A percentile compares a stretch with the other conserved stretches of the same genome.
Evolutionary conservation across 2,797 vertebrate genomes (phyloP).

Genomic region (Champsocephalus gunnari): DNA sequence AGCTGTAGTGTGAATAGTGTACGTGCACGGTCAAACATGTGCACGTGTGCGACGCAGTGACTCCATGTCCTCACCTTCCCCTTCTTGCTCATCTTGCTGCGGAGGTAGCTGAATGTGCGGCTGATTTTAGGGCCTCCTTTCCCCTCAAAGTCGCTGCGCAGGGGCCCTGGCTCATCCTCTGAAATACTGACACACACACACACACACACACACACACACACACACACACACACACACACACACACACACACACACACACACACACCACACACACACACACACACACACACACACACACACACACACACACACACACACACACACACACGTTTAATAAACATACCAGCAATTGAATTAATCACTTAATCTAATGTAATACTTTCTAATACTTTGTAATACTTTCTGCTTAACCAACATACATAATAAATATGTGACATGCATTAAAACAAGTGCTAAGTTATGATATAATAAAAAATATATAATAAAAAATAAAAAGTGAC

Average conservation of each 20-base stretch:
- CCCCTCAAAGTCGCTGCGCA: slow-evolving; percentile 83
- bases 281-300: not conserved
- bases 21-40: too few species aligned
- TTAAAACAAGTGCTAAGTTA: too few species aligned
- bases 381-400: not conserved
- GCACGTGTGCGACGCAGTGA: too few species aligned
- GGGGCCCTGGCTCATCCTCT: slow-evolving; percentile 88
- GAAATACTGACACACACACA: slow-evolving; percentile 82
- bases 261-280: slow-evolving; percentile 5
- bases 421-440: too few species aligned
- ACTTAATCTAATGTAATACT: not conserved
- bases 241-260: not conserved
- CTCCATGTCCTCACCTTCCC: slow-evolving; percentile 86
- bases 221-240: not conserved
- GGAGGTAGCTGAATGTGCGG: slow-evolving; percentile 96
- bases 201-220: not conserved
- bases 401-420: not conserved
- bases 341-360: too few species aligned
- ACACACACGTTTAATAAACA: not conserved
- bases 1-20: too few species aligned
- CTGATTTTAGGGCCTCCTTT: slow-evolving; percentile 89
- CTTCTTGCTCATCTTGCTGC: slow-evolving; percentile 96
- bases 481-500: too few species aligned
- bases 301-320: not conserved
- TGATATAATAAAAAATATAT: too few species aligned